Conservation (phyloP, 1,140 invertebrate genomes). For the Drosophila fuyamai region DNA sequence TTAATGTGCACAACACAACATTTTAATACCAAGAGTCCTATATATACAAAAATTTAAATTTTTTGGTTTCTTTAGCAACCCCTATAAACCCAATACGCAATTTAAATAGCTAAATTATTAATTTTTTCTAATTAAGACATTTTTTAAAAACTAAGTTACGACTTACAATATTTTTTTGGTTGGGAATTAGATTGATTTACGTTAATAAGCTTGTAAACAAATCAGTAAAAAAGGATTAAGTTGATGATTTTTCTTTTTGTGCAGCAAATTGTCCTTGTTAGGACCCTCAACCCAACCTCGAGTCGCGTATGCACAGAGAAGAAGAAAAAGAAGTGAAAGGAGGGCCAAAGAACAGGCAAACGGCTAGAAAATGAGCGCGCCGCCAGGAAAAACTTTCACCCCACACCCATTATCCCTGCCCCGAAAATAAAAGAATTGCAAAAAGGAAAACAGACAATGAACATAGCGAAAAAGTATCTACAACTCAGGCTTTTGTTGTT, state of each 20-base stretch:
- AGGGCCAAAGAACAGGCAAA: slow-evolving; percentile 5
- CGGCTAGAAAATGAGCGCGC: slow-evolving; percentile 25
- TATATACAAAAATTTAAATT: no score
- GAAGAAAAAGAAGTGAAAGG: neutral
- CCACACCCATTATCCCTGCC: slow-evolving; percentile 2
- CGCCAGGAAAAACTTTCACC: slow-evolving; percentile 14
- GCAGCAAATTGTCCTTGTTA: slow-evolving; percentile 31
- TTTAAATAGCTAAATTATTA: no score
- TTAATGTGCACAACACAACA: no score
- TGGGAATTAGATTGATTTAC: no score
- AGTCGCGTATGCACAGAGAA: slow-evolving; percentile 34
- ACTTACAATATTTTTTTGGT: no score
- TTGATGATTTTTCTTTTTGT: slow-evolving; percentile 1
- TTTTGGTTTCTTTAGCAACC: no score
- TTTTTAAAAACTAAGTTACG: no score
- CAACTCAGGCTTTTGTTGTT: slow-evolving; percentile 37
- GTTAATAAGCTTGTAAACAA: no score
- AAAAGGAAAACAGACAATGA: slow-evolving; percentile 35
- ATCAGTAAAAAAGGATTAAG: no score
- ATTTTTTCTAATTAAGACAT: no score
- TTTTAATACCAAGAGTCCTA: no score
- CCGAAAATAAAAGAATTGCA: slow-evolving; percentile 4
- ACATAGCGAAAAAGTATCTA: slow-evolving; percentile 44
- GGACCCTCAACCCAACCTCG: slow-evolving; percentile 20
- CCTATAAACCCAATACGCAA: no score